Percentiles rank a stretch among this genome's conserved stretches.
phyloP scores from a whole-genome alignment of 2,797 vertebrate species.

The Anabacerthia variegaticeps region DNA sequence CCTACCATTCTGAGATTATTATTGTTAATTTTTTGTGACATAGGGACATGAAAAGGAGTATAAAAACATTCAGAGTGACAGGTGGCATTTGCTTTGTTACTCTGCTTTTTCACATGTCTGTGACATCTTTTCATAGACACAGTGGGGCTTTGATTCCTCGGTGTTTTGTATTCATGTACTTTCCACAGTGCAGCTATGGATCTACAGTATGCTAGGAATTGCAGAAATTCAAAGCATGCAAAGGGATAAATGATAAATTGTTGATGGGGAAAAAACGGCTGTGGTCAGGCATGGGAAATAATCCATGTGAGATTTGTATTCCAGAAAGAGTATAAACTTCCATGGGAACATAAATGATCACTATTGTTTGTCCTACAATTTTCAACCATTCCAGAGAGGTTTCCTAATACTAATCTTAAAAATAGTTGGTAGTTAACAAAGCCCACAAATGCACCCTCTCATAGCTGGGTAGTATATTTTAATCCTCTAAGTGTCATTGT shows the following conservation, averaged over 20 bases:
- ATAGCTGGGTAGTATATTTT: slow-evolving; percentile 45
- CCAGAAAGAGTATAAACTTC: slow-evolving; percentile 27
- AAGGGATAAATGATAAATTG: slow-evolving; percentile 53
- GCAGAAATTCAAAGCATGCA: slow-evolving; percentile 68
- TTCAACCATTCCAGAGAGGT: slow-evolving; percentile 15
- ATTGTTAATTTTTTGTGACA: slow-evolving; percentile 18
- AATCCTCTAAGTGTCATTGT: slow-evolving; percentile 66
- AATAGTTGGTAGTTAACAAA: slow-evolving; percentile 45
- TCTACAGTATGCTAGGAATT: slow-evolving; percentile 56
- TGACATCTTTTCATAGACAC: slow-evolving; percentile 33
- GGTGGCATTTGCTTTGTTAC: slow-evolving; percentile 62
- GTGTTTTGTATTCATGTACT: slow-evolving; percentile 55
- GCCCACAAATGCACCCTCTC: slow-evolving; percentile 54
- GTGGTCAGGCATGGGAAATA: slow-evolving; percentile 43
- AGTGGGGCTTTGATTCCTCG: slow-evolving; percentile 41
- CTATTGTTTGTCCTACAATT: slow-evolving; percentile 18
- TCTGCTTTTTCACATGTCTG: slow-evolving; percentile 12
- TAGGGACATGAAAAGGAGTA: neutral
- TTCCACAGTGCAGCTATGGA: slow-evolving; percentile 8
- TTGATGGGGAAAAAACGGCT: slow-evolving; percentile 4
- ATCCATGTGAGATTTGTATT: slow-evolving; percentile 28
- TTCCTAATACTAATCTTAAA: slow-evolving; percentile 43
- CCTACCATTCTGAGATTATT: neutral
- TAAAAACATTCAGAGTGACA: slow-evolving; percentile 48
- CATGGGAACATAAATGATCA: slow-evolving; percentile 31